Conservation (phyloP, 2,113 vertebrate genomes). For the Dendrocopos noguchii region DNA sequence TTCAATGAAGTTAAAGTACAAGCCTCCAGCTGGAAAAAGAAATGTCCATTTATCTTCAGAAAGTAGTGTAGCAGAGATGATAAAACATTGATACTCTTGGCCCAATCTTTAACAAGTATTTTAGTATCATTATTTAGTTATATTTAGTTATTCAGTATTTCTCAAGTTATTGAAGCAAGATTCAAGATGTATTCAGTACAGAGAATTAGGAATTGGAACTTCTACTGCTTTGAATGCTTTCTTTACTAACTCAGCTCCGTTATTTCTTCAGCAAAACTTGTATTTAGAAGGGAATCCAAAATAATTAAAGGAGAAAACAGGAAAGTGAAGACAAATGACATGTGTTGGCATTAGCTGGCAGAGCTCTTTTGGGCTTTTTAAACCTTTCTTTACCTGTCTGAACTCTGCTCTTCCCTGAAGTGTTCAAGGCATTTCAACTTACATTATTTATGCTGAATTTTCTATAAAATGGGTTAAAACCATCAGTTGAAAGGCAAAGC, state of each 20-base stretch:
- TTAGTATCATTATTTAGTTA: no score
- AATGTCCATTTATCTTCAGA: neutral
- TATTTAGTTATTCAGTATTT: neutral
- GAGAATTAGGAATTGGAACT: neutral
- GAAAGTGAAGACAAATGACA: neutral
- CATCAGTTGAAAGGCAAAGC: neutral
- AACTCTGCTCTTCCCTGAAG: neutral
- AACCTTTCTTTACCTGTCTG: slow-evolving; percentile 10
- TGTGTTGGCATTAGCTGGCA: neutral
- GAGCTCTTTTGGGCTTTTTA: neutral
- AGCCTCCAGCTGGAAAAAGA: slow-evolving; percentile 16
- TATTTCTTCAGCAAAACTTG: neutral
- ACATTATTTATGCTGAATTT: neutral
- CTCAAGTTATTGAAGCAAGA: neutral
- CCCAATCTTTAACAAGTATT: neutral
- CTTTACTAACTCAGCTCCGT: neutral
- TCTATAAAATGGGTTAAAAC: neutral
- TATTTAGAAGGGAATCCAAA: neutral
- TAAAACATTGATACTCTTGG: neutral
- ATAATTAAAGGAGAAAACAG: neutral
- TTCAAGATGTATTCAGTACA: neutral
- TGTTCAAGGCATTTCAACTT: neutral
- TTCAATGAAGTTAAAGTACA: slow-evolving; percentile 14
- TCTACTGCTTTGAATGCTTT: neutral
- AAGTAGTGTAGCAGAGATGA: neutral